Evolutionary conservation across 2,113 vertebrate species (phyloP).

Genomic region (Macaca mulatta): DNA sequence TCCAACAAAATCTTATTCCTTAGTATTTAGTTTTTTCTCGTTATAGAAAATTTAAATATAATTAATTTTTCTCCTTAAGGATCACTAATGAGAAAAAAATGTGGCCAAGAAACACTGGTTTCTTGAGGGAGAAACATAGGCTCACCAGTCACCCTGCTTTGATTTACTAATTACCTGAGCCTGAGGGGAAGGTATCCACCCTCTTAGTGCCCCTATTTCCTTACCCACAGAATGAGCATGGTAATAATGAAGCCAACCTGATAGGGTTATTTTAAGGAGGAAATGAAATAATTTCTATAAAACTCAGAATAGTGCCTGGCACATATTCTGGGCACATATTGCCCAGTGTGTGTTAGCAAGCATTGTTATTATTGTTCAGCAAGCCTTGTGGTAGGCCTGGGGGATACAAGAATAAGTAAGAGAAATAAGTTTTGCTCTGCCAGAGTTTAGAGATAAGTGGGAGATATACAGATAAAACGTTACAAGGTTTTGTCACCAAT

Average conservation of each 20-base stretch:
- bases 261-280: background rate
- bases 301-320: background rate
- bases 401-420: background rate
- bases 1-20: background rate
- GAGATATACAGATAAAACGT: background rate
- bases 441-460: background rate
- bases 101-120: background rate
- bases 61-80: conserved; percentile 6
- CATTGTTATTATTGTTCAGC: background rate
- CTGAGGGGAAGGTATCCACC: background rate
- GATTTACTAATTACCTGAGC: background rate
- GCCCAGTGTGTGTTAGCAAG: too few species aligned
- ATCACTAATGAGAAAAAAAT: background rate
- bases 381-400: background rate
- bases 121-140: background rate
- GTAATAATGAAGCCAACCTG: background rate
- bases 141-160: background rate
- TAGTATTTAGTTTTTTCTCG: conserved; percentile 19
- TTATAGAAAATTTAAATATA: conserved; percentile 46
- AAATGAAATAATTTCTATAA: background rate
- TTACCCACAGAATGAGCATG: background rate
- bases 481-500: background rate
- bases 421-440: background rate
- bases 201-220: background rate
- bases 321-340: too few species aligned